Percentiles rank a stretch among this genome's conserved stretches.
Evolutionary conservation across 2,797 vertebrate species (phyloP).

Genomic region (Catamblyrhynchus diadema): DNA sequence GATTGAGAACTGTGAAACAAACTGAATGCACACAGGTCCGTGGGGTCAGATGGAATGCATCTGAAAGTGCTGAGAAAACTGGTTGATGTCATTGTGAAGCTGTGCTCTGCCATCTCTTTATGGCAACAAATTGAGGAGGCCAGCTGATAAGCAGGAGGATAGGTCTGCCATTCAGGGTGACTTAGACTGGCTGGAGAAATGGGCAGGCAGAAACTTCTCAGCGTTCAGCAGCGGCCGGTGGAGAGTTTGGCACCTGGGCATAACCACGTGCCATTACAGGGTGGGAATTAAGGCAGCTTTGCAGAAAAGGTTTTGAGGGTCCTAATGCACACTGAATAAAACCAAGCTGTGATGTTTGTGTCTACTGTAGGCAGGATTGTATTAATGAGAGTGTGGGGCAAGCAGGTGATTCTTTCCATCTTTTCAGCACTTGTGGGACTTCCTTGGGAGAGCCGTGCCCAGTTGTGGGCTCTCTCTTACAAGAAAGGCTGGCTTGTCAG

Average conservation of each 20-base stretch:
- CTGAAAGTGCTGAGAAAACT: background rate
- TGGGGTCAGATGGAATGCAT: background rate
- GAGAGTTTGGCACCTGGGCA: background rate
- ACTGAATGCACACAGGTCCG: rapidly evolving
- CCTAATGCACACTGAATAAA: background rate
- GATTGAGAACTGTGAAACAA: background rate
- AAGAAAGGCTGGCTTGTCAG: background rate
- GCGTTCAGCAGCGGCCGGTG: background rate
- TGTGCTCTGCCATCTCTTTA: background rate
- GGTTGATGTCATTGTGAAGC: background rate
- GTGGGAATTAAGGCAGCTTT: background rate
- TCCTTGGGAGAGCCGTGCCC: background rate
- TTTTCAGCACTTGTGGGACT: background rate
- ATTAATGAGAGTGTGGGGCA: rapidly evolving
- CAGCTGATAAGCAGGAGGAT: background rate
- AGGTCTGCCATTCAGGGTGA: background rate
- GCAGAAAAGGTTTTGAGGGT: background rate
- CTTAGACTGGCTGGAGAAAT: background rate
- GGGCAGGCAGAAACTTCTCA: background rate
- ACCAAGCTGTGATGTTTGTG: background rate
- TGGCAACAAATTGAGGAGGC: background rate
- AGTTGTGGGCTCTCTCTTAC: background rate
- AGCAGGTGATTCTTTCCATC: background rate
- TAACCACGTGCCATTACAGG: background rate
- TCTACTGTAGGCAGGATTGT: background rate